These are phyloP conservation scores for Pentamera pediparva DNA, from an alignment of 53 echinoderm and acorn worm species.

Conservation along the genomic window DNA sequence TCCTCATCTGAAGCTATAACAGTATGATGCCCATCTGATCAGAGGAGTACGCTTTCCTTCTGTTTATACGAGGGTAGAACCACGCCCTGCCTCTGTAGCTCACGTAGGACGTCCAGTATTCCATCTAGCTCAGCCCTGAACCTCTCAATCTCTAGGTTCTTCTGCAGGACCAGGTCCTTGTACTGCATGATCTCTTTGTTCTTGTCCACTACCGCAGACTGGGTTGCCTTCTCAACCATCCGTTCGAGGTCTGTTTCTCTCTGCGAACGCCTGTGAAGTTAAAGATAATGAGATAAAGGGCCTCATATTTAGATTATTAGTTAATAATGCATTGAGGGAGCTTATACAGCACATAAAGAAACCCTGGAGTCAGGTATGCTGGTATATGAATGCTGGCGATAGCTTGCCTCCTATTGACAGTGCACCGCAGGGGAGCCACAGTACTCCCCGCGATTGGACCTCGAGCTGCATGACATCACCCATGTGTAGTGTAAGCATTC, in stretches of 20 bases:
- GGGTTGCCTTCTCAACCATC: conserved; percentile 63
- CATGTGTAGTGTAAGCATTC: no score
- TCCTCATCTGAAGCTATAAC: background rate
- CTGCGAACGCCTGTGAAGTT: conserved; percentile 55
- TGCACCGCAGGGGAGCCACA: no score
- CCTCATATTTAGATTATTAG: no score
- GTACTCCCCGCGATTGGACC: no score
- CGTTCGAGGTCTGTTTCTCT: conserved; percentile 70
- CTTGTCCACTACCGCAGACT: conserved; percentile 59
- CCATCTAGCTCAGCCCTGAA: conserved; percentile 83
- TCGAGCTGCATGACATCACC: no score
- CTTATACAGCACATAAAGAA: no score
- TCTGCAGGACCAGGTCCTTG: conserved; percentile 46
- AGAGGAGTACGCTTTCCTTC: background rate
- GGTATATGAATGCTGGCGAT: no score
- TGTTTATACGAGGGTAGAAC: conserved; percentile 46
- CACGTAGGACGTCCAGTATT: conserved; percentile 73
- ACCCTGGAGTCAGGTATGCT: no score
- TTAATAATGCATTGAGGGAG: no score
- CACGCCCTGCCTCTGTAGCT: conserved; percentile 89
- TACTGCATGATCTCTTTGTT: conserved; percentile 58
- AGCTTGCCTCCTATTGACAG: no score
- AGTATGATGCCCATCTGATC: background rate
- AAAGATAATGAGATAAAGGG: no score
- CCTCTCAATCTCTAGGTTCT: conserved; percentile 81